These are phyloP conservation scores for Crotalus adamanteus DNA, from an alignment of 2,797 vertebrate species.

Conservation along the genomic window DNA sequence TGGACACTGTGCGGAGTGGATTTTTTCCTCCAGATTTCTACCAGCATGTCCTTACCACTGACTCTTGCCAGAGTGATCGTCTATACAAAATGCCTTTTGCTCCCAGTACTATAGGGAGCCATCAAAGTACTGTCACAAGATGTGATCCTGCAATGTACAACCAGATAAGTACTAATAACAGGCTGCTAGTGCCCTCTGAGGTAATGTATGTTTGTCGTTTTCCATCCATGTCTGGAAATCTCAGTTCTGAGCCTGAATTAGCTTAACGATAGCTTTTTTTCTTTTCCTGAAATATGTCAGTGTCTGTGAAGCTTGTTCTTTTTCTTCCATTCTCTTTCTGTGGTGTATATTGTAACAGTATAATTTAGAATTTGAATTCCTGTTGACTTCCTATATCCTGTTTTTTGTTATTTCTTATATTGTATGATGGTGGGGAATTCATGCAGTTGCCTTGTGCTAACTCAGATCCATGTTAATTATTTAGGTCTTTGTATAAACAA, in stretches of 20 bases:
- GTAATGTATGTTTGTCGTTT: conserved; percentile 60
- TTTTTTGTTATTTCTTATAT: background rate
- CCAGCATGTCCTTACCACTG: conserved; percentile 74
- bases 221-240: background rate
- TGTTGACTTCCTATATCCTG: background rate
- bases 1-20: conserved; percentile 68
- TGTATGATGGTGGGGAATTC: background rate
- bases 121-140: conserved; percentile 71
- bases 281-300: background rate
- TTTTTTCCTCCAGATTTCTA: conserved; percentile 69
- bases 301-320: background rate
- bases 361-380: background rate
- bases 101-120: conserved; percentile 69
- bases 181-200: conserved; percentile 63
- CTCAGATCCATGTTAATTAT: background rate
- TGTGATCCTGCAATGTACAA: conserved; percentile 73
- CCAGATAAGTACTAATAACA: conserved; percentile 69
- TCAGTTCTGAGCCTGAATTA: background rate
- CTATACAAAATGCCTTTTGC: conserved; percentile 70
- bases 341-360: background rate
- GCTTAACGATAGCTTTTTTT: background rate
- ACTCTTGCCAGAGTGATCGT: conserved; percentile 73
- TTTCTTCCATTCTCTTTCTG: background rate
- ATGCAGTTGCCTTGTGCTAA: background rate
- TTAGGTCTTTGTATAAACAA: background rate